Base-by-base conservation (phyloP, 2,113 vertebrate species). In the Alaudala cheleensis region DNA sequence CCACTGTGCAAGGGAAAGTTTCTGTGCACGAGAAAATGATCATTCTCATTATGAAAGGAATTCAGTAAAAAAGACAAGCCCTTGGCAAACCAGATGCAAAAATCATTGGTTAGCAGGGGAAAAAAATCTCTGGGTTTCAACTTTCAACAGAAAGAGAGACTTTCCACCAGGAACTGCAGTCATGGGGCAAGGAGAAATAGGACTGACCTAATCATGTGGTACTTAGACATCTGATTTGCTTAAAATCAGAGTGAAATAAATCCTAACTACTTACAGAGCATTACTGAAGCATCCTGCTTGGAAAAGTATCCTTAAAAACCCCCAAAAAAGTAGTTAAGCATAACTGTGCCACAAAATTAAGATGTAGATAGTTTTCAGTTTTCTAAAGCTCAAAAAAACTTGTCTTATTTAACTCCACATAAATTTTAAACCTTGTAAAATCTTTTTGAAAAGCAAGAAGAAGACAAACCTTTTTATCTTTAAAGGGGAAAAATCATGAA, bases 401-500 rank as follows among this genome's bases (percentile, higher is more conserved):
- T 51, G 11, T 70, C n/a, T 64, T 24, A 12, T 54, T 92, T 62
- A 80, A 51, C 44, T 74, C 13, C 34, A 24, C 2, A 5, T 22
- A 2, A 64, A 74, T 83, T 93, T 92, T 58, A 90, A 94, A 70
- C 10, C 20, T 47, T 2, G 11, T 73, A 88, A 86, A 80, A 21
- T 47, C 8, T 45, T 88, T 90, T 64, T 94, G 73, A 85, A 58
- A 84, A 34, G 54, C 67, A 86, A 93, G 24, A 31, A 73, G 21
- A 62, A 94, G 42, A 91, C 12, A 85, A 92, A 80, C 3, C 47
- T 90, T 94, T 95, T 92, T 80, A 92, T 86, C 74, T 96, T 86
- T 83, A 90, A 81, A 95, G 31, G 37, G 34, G 37, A 33, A 93
- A 93, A 90, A 80, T 78, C 33, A 94, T 95, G 22, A 97, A 95